Evolutionary conservation across 1,140 invertebrate genomes (phyloP).

Genomic region (Portunus trituberculatus): DNA sequence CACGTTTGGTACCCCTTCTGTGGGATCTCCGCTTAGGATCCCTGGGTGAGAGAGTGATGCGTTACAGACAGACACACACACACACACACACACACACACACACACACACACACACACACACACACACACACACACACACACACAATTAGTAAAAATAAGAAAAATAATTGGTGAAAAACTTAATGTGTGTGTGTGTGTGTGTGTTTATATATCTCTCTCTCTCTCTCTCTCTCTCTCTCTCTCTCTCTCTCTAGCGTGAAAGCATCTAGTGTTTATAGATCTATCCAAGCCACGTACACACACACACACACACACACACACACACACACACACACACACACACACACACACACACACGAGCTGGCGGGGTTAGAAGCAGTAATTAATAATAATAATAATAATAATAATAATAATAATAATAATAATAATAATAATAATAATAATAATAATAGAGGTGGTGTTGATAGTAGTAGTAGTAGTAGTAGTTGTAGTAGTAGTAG

Average conservation of each 20-base stretch:
- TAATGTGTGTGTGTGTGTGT: no score
- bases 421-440: slow-evolving; percentile 14
- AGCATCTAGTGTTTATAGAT: no score
- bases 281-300: background rate
- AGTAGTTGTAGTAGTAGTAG: background rate
- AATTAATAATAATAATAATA: background rate
- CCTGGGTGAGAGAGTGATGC: background rate
- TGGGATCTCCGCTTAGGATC: background rate
- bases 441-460: background rate
- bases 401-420: background rate
- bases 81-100: slow-evolving; percentile 55
- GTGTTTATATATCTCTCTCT: no score
- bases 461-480: background rate
- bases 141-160: slow-evolving; percentile 16
- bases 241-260: no score
- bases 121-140: slow-evolving; percentile 54
- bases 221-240: no score
- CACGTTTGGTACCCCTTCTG: background rate
- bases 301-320: slow-evolving; percentile 48
- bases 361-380: background rate
- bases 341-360: slow-evolving; percentile 24
- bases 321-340: slow-evolving; percentile 43
- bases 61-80: slow-evolving; percentile 26
- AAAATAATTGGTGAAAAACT: no score
- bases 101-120: slow-evolving; percentile 40